Conservation (phyloP, 2,888 invertebrate genomes). For the Hirtodrosophila duncani region DNA sequence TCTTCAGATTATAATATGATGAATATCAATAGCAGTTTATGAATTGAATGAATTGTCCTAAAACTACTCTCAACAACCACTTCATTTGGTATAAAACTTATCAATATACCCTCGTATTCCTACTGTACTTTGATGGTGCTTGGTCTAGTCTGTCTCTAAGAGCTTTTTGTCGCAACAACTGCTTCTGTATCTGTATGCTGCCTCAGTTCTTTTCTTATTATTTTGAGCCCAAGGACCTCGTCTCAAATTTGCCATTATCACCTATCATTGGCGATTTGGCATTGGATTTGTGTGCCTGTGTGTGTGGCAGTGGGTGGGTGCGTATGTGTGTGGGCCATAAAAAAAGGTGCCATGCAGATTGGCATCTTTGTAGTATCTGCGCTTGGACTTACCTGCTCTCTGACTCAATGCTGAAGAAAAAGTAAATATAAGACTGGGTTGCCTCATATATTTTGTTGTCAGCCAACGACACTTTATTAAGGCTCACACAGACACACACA, state of each 20-base stretch:
- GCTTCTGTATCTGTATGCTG: slow-evolving; percentile 3
- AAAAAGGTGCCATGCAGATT: slow-evolving; percentile 75
- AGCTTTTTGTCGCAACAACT: too few species aligned
- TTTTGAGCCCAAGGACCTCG: slow-evolving; percentile 14
- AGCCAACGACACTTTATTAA: slow-evolving; percentile 34
- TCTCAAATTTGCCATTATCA: slow-evolving; percentile 73
- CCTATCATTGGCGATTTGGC: slow-evolving; percentile 73
- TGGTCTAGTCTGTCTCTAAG: too few species aligned
- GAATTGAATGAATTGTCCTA: too few species aligned
- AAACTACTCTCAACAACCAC: too few species aligned
- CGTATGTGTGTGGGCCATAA: slow-evolving; percentile 56
- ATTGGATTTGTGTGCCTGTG: slow-evolving; percentile 55
- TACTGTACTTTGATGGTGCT: too few species aligned
- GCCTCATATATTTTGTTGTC: slow-evolving; percentile 44
- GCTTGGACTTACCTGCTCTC: not conserved
- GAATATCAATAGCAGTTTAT: too few species aligned
- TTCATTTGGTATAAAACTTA: too few species aligned
- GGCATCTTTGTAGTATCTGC: slow-evolving; percentile 60
- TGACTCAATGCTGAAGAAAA: not conserved
- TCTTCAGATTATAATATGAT: too few species aligned
- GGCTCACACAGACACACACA: slow-evolving; percentile 31
- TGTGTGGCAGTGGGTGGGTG: too few species aligned
- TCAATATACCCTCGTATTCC: too few species aligned
- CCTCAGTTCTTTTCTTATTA: slow-evolving; percentile 4
- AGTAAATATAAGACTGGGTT: slow-evolving; percentile 2